Percentiles rank a stretch among this genome's conserved stretches.
phyloP scores from a whole-genome alignment of 2,888 invertebrate species.

The Thymelicus lineola region DNA sequence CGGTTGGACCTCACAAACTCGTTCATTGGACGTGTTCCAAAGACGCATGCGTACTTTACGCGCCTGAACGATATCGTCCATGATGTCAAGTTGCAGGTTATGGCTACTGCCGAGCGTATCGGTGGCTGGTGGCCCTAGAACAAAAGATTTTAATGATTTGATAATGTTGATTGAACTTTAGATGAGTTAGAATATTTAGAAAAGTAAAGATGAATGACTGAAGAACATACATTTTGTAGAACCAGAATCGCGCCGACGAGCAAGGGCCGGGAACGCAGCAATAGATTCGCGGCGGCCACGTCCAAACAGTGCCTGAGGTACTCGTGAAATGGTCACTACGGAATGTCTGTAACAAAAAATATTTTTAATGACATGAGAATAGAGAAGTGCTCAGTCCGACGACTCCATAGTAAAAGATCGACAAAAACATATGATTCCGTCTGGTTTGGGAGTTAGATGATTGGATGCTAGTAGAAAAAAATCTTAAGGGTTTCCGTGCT shows the following conservation, averaged over 20 bases:
- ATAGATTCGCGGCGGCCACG: conserved; percentile 92
- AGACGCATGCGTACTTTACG: conserved; percentile 93
- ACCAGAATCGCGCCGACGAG: conserved; percentile 75
- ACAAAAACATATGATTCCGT: too few species aligned
- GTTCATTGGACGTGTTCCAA: conserved; percentile 92
- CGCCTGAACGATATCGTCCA: conserved; percentile 94
- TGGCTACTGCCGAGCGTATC: conserved; percentile 91
- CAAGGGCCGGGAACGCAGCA: conserved; percentile 89
- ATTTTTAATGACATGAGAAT: neutral
- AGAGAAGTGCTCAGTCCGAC: neutral
- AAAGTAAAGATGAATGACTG: neutral
- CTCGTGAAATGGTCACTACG: conserved; percentile 93
- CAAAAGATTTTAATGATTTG: conserved; percentile 9
- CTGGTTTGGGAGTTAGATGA: too few species aligned
- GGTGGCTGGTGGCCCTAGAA: conserved; percentile 88
- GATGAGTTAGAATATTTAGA: too few species aligned
- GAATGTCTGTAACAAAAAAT: conserved; percentile 86
- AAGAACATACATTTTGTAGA: conserved; percentile 74
- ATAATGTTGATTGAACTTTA: too few species aligned
- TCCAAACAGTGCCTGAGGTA: conserved; percentile 91
- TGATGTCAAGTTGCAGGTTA: conserved; percentile 93
- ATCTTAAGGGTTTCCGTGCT: too few species aligned
- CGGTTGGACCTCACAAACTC: conserved; percentile 93
- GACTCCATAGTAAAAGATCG: too few species aligned
- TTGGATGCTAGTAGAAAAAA: too few species aligned